Base-by-base conservation (phyloP, 2,888 invertebrate species). In the Pseudanteris insignis region DNA sequence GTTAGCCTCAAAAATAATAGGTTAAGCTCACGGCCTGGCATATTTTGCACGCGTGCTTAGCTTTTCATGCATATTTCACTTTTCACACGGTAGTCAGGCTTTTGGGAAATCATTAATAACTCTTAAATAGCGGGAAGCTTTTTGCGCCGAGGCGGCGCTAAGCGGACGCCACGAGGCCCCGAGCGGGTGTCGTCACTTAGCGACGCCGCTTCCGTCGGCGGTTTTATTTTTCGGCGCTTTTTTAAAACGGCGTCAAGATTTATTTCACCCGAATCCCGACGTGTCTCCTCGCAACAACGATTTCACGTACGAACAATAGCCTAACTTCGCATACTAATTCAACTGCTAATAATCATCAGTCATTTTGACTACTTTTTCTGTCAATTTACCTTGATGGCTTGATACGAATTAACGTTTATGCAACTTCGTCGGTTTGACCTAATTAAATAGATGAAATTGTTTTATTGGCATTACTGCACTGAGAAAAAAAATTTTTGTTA, bases 31-130 rank as follows among this genome's bases (percentile, higher is more conserved):
- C 44, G 37, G 30, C 44, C 50, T 30, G 55, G 40, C 40, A 46
- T 51, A 55, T 34, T 62, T 51, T 64, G 53, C 59, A 37, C 55
- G 43, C 50, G 41, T 44, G 11, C 40, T 51, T 65, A 44, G 41
- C 41, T 57, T 51, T 51, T 38, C 57, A 33, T 62, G 24, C 44
- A 50, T 51, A 46, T 51, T 62, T 51, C 55, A 62, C 57, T 57
- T 57, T 62, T 62, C 62, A 62, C 51, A 47, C 57, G 41, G 48
- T 53, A 46, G 51, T 29, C 47, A 69, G 68, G 60, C 67, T 66
- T 74, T 74, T 69, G 69, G 71, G 72, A 73, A 74, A 74, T 74
- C 74, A 73, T 74, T 74, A 74, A 74, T 74, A 73, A 72, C 68
- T 68, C 59, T 58, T 51, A 43, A 64, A 64, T 57, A 46, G 61